A percentile compares a stretch with the other conserved stretches of the same genome.
Conservation (phyloP, 2,888 invertebrate genomes). For the Drosophila histrio region DNA sequence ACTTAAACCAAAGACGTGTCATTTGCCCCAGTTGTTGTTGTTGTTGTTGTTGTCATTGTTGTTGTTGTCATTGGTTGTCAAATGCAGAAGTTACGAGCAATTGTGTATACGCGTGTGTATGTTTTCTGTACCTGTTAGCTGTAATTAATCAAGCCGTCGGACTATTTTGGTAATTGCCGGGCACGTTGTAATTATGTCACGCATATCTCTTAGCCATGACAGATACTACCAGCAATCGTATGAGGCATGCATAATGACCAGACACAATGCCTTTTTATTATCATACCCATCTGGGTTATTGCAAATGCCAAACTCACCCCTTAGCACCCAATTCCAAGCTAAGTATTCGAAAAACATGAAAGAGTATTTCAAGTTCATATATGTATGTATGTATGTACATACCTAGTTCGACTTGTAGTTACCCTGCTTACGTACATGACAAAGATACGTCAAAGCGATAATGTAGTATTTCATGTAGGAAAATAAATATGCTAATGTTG, state of each 20-base stretch:
- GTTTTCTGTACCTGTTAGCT: constrained; percentile 44
- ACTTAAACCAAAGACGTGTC: constrained; percentile 23
- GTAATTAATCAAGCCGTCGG: constrained; percentile 59
- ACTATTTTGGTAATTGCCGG: constrained; percentile 57
- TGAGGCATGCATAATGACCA: constrained; percentile 46
- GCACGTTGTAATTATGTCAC: constrained; percentile 55
- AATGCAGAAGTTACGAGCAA: constrained; percentile 30
- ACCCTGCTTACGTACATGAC: too few relatives aligned
- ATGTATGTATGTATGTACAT: too few relatives aligned
- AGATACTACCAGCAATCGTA: constrained; percentile 12
- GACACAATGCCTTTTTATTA: constrained; percentile 44
- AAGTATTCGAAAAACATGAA: neutral
- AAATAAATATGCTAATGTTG: too few relatives aligned
- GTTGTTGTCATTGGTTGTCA: constrained; percentile 37
- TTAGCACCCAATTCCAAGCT: neutral
- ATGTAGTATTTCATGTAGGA: too few relatives aligned
- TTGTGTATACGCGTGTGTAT: neutral
- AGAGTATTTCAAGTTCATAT: too few relatives aligned
- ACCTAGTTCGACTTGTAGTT: neutral
- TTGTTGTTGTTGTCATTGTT: constrained; percentile 13
- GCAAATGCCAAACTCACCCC: constrained; percentile 16
- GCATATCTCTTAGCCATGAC: constrained; percentile 38
- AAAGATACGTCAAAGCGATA: too few relatives aligned
- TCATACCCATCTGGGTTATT: constrained; percentile 41
- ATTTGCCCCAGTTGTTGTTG: constrained; percentile 7